Evolutionary conservation across 2,797 vertebrate genomes (phyloP).

Genomic region (Aphelocoma californica): DNA sequence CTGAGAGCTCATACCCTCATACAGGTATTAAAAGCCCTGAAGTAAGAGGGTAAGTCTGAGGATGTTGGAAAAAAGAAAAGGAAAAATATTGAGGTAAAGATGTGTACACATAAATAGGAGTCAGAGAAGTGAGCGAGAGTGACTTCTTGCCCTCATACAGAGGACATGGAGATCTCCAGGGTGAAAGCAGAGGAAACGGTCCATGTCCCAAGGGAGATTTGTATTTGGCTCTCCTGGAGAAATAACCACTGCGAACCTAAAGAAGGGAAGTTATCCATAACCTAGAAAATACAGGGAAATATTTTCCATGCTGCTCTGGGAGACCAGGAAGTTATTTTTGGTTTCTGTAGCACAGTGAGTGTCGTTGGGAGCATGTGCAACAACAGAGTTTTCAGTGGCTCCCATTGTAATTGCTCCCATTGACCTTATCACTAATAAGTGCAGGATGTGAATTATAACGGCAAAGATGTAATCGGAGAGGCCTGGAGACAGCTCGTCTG

Average conservation of each 20-base stretch:
- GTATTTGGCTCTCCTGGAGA: neutral
- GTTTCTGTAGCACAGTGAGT: constrained; percentile 48
- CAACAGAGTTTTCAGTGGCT: constrained; percentile 50
- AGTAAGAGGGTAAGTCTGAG: neutral
- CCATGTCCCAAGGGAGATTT: neutral
- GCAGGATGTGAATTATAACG: constrained; percentile 58
- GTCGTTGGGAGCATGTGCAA: constrained; percentile 18
- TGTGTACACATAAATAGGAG: neutral
- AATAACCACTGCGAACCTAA: neutral
- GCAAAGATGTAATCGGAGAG: constrained; percentile 58
- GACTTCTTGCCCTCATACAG: neutral
- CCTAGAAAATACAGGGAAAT: constrained; percentile 51
- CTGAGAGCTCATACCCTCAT: neutral
- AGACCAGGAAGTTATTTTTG: constrained; percentile 70
- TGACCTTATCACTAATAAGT: constrained; percentile 49
- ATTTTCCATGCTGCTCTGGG: constrained; percentile 23
- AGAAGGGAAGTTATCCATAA: constrained; percentile 56
- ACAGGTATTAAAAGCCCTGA: neutral
- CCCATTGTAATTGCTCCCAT: constrained; percentile 58
- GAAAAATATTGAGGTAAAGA: neutral
- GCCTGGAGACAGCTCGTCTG: constrained; percentile 64
- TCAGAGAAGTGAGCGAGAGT: neutral
- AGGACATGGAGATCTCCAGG: neutral
- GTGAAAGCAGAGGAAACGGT: neutral
- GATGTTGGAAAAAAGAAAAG: neutral